Conservation (phyloP, 1,140 invertebrate species). For the Tetragonula clypearis region DNA sequence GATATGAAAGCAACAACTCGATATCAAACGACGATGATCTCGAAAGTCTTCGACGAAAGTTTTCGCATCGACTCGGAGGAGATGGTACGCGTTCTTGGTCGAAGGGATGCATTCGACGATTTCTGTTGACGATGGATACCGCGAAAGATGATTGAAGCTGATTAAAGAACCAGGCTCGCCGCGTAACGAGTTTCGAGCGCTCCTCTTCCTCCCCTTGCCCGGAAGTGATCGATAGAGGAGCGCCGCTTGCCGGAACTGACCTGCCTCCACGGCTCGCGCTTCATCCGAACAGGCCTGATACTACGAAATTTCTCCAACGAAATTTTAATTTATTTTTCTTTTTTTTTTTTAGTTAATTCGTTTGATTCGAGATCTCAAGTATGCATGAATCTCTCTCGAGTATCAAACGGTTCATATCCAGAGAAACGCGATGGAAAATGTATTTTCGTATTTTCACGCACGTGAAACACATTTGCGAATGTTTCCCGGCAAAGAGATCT, state of each 20-base stretch:
- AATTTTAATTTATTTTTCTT: neutral
- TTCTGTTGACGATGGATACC: neutral
- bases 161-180: constrained; percentile 33
- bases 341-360: neutral
- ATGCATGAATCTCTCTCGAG: neutral
- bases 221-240: constrained; percentile 60
- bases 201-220: constrained; percentile 15
- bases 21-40: neutral
- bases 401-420: neutral
- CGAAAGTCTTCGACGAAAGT: neutral
- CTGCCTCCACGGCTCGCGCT: constrained; percentile 57
- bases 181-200: constrained; percentile 49
- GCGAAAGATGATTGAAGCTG: constrained; percentile 29
- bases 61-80: neutral
- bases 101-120: constrained; percentile 20
- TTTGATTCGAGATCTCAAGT: neutral
- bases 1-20: neutral
- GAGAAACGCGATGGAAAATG: neutral
- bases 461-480: neutral
- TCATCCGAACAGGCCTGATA: constrained; percentile 19
- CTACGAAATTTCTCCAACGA: neutral
- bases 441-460: neutral
- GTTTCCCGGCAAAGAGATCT: neutral
- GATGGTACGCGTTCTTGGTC: neutral
- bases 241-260: constrained; percentile 57